Evolutionary conservation across 2,113 vertebrate genomes (phyloP), one percentile per base, ranked within the genome.

Genomic region (Athene cunicularia): DNA sequence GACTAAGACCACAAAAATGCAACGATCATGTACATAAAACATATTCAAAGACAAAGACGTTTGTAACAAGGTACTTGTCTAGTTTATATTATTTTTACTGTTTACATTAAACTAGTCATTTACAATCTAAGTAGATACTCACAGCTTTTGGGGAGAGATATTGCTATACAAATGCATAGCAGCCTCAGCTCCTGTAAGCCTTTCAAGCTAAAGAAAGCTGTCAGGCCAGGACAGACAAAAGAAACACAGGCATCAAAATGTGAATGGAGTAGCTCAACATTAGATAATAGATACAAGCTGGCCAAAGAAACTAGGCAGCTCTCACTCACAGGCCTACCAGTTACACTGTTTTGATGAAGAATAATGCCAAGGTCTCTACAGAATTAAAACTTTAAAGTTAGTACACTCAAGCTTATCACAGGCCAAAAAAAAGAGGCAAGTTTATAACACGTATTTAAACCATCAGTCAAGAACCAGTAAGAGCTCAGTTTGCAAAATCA

Each of bases 11-110:
- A 80, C 13, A 60, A 70, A 88, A 92, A 56, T 21, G 39, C 9
- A 35, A 14, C 52, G 56, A 33, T 18, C 0, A 0, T 14, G 2
- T 41, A 64, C 5, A 23, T 20, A 41, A 75, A 12, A 3, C 17
- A 30, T 22, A 68, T 19, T 55, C 22, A 73, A 26, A 80, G 26
- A 8, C 22, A 73, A 26, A 80, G 26, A 8, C 4, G 64, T 50
- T 55, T 83, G 12, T 55, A 71, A 26, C 9, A 59, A 74, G 8
- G 9, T 33, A 64, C 9, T 33, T 14, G 2, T 56, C 10, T 43
- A 24, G 6, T 37, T 56, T 15, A 37, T 20, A 52, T 33, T 55
- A 11, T 41, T 82, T 64, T 77, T 60, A 27, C 41, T 62, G 3
- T 15, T 79, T 45, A 39, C 21, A 14, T 35, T 67, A 66, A 90